These are phyloP conservation scores for Vulpes ferrilata DNA, from an alignment of 2,113 vertebrate species.

Conservation along the genomic window DNA sequence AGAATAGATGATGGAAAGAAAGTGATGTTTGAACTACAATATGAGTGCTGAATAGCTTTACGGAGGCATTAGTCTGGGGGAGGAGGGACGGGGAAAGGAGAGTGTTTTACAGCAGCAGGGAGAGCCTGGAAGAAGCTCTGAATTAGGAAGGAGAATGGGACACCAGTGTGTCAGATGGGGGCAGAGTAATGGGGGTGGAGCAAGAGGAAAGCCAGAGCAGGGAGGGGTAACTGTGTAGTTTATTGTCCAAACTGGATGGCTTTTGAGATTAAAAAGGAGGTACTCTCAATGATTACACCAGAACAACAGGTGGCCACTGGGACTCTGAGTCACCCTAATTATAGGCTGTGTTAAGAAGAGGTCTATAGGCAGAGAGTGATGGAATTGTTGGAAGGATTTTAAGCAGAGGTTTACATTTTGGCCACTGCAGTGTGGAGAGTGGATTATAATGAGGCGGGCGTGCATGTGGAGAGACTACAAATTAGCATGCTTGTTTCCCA, in stretches of 20 bases:
- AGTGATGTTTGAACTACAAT: not conserved
- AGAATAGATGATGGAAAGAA: not conserved
- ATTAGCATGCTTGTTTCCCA: not conserved
- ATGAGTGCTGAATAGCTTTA: not conserved
- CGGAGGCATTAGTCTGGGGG: no score
- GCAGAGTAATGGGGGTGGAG: not conserved
- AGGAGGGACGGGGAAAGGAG: rapidly evolving
- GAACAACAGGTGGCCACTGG: slow-evolving; percentile 2
- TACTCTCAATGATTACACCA: not conserved
- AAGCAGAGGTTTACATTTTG: slow-evolving; percentile 60
- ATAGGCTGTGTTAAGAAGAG: not conserved
- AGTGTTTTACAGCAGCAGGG: not conserved
- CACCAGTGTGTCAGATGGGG: not conserved
- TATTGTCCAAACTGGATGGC: not conserved
- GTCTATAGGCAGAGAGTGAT: slow-evolving; percentile 23
- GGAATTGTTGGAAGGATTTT: slow-evolving; percentile 40
- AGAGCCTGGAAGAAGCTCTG: not conserved
- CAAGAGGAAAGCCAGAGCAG: not conserved
- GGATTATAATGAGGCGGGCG: slow-evolving; percentile 33
- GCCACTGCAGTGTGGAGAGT: slow-evolving; percentile 19
- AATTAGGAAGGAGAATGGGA: not conserved
- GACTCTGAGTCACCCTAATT: not conserved
- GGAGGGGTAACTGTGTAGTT: not conserved
- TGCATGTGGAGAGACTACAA: not conserved
- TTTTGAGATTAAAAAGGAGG: not conserved